Percentiles rank a stretch among this genome's conserved stretches.
Evolutionary conservation across 1,140 invertebrate genomes (phyloP).

Genomic region (Parasteatoda tepidariorum): DNA sequence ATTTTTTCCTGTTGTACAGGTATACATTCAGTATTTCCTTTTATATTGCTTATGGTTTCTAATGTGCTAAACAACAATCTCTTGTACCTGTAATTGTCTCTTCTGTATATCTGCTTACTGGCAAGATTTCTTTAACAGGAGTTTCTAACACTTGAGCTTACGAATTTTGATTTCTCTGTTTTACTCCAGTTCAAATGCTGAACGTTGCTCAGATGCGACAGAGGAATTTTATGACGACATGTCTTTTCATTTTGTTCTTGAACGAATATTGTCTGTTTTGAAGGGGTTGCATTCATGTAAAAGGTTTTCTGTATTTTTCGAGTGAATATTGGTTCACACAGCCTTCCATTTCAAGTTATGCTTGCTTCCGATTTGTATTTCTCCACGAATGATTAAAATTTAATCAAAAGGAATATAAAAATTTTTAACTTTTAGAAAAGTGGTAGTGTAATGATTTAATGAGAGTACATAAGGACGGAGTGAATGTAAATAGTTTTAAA

Average conservation of each 20-base stretch:
- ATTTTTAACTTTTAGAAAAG: no score
- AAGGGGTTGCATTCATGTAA: background rate
- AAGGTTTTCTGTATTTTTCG: background rate
- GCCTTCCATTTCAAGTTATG: background rate
- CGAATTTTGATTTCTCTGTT: conserved; percentile 24
- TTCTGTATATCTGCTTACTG: background rate
- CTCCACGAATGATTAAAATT: no score
- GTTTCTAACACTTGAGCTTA: background rate
- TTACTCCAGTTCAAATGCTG: conserved; percentile 15
- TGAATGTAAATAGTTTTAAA: no score
- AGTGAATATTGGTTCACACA: background rate
- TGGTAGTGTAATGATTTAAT: no score
- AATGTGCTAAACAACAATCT: no score
- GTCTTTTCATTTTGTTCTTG: background rate
- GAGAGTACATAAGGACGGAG: no score
- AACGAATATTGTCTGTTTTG: background rate
- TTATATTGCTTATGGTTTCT: no score
- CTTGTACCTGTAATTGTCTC: background rate
- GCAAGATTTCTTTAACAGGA: background rate
- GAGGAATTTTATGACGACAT: background rate
- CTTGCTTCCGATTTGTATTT: background rate
- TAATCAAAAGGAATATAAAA: no score
- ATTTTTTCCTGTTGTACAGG: no score
- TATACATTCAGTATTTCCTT: no score
- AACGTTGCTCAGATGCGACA: background rate